Evolutionary conservation across 2,113 vertebrate genomes (phyloP).

Genomic region (Melanocharis versteri): DNA sequence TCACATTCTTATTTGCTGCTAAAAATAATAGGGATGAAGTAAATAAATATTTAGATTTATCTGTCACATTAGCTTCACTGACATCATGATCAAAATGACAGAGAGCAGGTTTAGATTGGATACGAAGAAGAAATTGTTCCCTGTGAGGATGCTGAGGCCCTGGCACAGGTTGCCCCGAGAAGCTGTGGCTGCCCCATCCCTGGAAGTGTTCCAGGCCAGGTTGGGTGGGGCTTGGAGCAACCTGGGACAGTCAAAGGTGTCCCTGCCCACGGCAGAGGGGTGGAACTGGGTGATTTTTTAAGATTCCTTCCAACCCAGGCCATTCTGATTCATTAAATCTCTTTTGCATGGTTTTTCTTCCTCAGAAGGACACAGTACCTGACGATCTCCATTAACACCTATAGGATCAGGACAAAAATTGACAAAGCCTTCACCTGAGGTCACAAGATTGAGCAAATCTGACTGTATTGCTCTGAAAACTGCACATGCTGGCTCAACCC

Average conservation of each 20-base stretch:
- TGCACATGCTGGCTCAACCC: neutral
- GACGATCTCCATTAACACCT: neutral
- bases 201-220: accelerated
- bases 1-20: neutral
- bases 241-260: accelerated
- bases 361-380: neutral
- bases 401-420: neutral
- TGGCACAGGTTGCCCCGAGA: accelerated
- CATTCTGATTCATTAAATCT: neutral
- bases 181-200: neutral
- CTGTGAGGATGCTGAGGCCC: neutral
- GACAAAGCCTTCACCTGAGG: neutral
- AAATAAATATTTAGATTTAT: neutral
- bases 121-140: accelerated
- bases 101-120: neutral
- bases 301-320: neutral
- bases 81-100: neutral
- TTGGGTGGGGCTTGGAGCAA: neutral
- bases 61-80: neutral
- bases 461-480: neutral
- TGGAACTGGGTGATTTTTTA: neutral
- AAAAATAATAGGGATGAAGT: neutral
- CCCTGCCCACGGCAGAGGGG: neutral
- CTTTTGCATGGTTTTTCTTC: neutral
- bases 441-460: neutral